Conservation (phyloP, 2,113 vertebrate genomes). For the Caranx ignobilis region DNA sequence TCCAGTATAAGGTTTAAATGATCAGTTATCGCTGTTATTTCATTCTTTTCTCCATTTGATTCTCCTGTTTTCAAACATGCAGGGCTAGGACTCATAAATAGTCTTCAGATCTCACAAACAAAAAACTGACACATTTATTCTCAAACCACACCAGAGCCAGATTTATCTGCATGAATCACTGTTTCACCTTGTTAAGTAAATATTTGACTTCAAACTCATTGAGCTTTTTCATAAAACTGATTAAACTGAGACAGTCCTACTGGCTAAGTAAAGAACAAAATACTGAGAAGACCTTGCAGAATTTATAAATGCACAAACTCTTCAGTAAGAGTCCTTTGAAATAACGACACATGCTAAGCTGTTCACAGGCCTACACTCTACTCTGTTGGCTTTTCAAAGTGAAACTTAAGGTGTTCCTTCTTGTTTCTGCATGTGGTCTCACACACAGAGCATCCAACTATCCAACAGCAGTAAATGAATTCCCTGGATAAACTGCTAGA, state of each 20-base stretch:
- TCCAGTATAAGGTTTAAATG: background rate
- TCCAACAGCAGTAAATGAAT: background rate
- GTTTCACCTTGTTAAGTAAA: conserved; percentile 14
- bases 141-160: background rate
- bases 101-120: conserved; percentile 3
- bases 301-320: conserved; percentile 21
- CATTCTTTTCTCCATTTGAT: background rate
- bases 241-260: background rate
- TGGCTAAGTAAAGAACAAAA: background rate
- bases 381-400: background rate
- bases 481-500: background rate
- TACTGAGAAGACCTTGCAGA: background rate
- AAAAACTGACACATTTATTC: conserved; percentile 2
- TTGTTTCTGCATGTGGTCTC: background rate
- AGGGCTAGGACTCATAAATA: conserved; percentile 1
- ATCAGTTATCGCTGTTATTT: background rate
- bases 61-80: background rate
- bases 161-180: background rate
- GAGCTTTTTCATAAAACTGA: conserved; percentile 7
- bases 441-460: conserved; percentile 11
- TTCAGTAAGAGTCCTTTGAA: background rate
- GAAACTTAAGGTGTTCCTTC: background rate
- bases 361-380: conserved; percentile 7
- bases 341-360: background rate
- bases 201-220: conserved; percentile 13